A percentile compares a stretch with the other conserved stretches of the same genome.
These are phyloP conservation scores for Pseudococcus jackbeardsleyi DNA, from an alignment of 2,888 invertebrate genomes.

Conservation along the genomic window DNA sequence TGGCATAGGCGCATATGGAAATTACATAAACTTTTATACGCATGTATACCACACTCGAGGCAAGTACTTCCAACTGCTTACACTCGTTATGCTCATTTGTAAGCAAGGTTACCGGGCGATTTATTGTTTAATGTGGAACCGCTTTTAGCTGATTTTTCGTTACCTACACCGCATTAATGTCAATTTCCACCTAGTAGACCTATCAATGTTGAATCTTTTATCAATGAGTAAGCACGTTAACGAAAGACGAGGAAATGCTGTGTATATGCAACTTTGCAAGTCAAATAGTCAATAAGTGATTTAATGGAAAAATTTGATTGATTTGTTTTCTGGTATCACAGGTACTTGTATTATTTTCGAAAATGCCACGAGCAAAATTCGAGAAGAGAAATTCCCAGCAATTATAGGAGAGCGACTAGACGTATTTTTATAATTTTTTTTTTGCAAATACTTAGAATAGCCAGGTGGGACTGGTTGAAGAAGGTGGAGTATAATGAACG, in stretches of 20 bases:
- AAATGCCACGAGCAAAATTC: too few relatives aligned
- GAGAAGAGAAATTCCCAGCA: not conserved
- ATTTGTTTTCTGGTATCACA: not conserved
- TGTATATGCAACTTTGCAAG: not conserved
- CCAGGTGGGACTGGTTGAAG: too few relatives aligned
- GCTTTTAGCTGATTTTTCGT: not conserved
- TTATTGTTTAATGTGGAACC: slow-evolving; percentile 6
- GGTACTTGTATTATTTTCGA: not conserved
- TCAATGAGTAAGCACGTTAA: not conserved
- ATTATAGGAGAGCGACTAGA: not conserved
- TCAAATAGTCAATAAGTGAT: not conserved
- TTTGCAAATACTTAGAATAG: too few relatives aligned
- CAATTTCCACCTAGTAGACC: not conserved
- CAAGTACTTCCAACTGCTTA: not conserved
- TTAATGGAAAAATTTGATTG: not conserved
- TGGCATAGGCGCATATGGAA: not conserved
- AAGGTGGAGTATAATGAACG: too few relatives aligned
- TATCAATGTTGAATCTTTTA: not conserved
- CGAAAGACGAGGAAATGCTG: not conserved
- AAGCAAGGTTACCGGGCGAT: not conserved
- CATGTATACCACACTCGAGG: not conserved
- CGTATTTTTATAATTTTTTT: too few relatives aligned
- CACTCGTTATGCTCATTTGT: not conserved
- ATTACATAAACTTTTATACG: not conserved
- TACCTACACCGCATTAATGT: not conserved